Conservation (phyloP, 1,140 invertebrate species). For the Mya arenaria region DNA sequence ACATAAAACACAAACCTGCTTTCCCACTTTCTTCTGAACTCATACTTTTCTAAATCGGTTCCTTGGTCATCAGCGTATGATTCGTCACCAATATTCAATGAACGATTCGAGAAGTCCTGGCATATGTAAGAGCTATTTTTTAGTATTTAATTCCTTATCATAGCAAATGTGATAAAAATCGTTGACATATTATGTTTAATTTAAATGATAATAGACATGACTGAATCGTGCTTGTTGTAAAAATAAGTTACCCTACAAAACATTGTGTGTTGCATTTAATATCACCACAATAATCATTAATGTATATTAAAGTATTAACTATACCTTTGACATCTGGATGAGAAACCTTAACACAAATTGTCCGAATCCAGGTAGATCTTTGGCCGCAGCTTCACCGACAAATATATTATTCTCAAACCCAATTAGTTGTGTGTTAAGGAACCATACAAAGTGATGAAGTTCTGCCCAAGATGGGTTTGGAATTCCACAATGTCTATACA, state of each 20-base stretch:
- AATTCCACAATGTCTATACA: conserved; percentile 67
- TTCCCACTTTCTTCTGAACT: conserved; percentile 76
- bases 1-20: conserved; percentile 60
- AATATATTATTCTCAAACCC: conserved; percentile 64
- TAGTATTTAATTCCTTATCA: too few species aligned
- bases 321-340: too few species aligned
- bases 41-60: conserved; percentile 56
- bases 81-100: conserved; percentile 76
- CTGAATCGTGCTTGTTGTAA: too few species aligned
- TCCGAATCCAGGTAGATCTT: conserved; percentile 66
- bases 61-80: conserved; percentile 57
- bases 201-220: too few species aligned
- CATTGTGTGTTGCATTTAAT: too few species aligned
- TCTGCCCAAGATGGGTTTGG: conserved; percentile 72
- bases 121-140: too few species aligned
- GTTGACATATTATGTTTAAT: too few species aligned
- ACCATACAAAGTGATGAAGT: conserved; percentile 67
- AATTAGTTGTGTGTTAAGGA: conserved; percentile 67
- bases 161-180: too few species aligned
- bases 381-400: conserved; percentile 38
- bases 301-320: too few species aligned
- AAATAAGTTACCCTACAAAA: too few species aligned
- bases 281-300: too few species aligned
- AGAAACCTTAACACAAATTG: too few species aligned
- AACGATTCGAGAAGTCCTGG: conserved; percentile 78